Base-by-base conservation (phyloP, 2,113 vertebrate species). In the Eptatretus burgeri region DNA sequence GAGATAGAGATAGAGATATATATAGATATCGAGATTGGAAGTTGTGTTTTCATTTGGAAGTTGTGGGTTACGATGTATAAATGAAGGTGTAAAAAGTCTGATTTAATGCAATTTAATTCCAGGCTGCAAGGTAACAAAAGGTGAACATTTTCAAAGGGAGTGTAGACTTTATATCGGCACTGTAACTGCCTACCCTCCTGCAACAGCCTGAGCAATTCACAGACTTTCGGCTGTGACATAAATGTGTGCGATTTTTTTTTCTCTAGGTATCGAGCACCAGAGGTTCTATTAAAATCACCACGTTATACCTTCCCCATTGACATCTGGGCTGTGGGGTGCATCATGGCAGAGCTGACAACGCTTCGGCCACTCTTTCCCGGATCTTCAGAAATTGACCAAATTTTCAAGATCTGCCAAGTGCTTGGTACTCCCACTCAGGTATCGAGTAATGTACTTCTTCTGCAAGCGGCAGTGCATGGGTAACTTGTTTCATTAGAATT, bases 401-500 rank as follows among this genome's bases (percentile, higher is more conserved):
- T 98, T 71, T 98, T 98, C 72, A 95, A 98, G 75, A 93, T 98
- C 70, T 98, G 89, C 75, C 89, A 95, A 76, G 87, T 98, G 8
- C 75, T 98, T 64, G 91, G 89, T 62, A 93, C 91, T 2, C 84
- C 93, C 11, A 93, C 84, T 72, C 95, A 84, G 78, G 91, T 89
- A 69, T 60, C n/a, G 19, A 17, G 56, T 60, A 14, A 56, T 56
- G 52, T 17, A 60, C 10, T 12, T n/a, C 56, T 60, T 60, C 10
- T n/a, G 56, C n/a, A n/a, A 17, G 56, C 12, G 11, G 56, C n/a
- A 20, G n/a, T 60, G n/a, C n/a, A n/a, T 60, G 56, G n/a, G 11
- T 60, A 60, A 2, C 2, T 20, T 60, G n/a, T 60, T 9, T 11
- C n/a, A 17, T 10, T 13, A 10, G n/a, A n/a, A 11, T 60, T 60